Evolutionary conservation across 2,797 vertebrate genomes (phyloP).

Genomic region (Periophthalmus magnuspinnatus): DNA sequence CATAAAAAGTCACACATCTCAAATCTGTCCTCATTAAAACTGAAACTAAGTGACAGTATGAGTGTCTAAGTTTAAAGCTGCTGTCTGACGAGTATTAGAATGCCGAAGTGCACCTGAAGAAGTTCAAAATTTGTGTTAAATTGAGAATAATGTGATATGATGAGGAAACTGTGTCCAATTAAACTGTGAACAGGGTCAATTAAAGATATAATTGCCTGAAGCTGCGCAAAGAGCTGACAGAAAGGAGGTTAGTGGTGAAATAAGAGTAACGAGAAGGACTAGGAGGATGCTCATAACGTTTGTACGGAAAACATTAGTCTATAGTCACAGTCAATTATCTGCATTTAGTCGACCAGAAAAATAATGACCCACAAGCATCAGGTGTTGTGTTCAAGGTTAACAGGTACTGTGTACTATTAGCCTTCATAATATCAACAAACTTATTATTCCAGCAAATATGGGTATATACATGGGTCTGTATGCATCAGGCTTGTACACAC

Average conservation of each 20-base stretch:
- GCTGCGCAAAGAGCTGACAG: slow-evolving; percentile 52
- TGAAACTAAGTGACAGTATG: slow-evolving; percentile 26
- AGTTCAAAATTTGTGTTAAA: slow-evolving; percentile 65
- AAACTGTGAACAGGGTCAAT: slow-evolving; percentile 67
- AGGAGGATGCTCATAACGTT: not conserved
- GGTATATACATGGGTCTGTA: not conserved
- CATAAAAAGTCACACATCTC: slow-evolving; percentile 20
- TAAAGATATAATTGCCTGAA: slow-evolving; percentile 68
- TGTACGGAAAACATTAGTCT: not conserved
- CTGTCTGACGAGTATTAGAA: slow-evolving; percentile 22
- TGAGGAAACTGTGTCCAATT: slow-evolving; percentile 66
- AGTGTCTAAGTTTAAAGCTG: slow-evolving; percentile 26
- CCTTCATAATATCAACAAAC: too few species aligned
- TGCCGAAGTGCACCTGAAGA: slow-evolving; percentile 45
- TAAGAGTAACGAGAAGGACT: slow-evolving; percentile 42
- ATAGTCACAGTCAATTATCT: slow-evolving; percentile 7
- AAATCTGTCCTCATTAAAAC: slow-evolving; percentile 45
- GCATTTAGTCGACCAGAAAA: slow-evolving; percentile 6
- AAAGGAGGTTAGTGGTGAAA: slow-evolving; percentile 39
- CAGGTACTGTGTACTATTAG: not conserved
- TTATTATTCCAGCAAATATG: not conserved
- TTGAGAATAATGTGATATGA: slow-evolving; percentile 57
- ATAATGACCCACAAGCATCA: not conserved
- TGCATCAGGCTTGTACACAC: not conserved
- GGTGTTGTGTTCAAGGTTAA: not conserved